phyloP scores from a whole-genome alignment of 1,140 invertebrate species.

The Anoplolepis gracilipes region DNA sequence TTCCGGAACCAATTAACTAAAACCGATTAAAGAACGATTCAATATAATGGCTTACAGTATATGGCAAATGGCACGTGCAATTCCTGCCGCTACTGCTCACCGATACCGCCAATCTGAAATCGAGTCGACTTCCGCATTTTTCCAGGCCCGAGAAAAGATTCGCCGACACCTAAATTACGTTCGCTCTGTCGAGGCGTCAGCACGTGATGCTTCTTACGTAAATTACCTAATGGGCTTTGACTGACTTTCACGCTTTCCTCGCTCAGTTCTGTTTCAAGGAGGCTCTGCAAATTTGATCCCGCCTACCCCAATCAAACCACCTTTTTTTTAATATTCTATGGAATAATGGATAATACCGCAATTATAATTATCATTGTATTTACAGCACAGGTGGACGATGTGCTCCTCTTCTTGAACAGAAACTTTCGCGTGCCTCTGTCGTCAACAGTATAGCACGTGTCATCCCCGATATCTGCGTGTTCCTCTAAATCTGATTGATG shows the following conservation, averaged over 20 bases:
- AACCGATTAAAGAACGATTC: slow-evolving; percentile 57
- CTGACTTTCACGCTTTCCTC: slow-evolving; percentile 90
- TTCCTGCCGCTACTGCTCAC: slow-evolving; percentile 80
- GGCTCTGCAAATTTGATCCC: slow-evolving; percentile 86
- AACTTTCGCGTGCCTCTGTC: slow-evolving; percentile 91
- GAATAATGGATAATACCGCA: background rate
- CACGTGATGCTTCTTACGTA: slow-evolving; percentile 90
- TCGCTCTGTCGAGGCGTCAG: slow-evolving; percentile 93
- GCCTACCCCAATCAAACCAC: slow-evolving; percentile 34
- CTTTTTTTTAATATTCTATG: slow-evolving; percentile 50
- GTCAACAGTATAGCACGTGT: slow-evolving; percentile 88
- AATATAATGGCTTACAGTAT: slow-evolving; percentile 20
- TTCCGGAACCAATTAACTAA: slow-evolving; percentile 91
- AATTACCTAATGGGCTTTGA: slow-evolving; percentile 92
- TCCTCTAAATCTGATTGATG: slow-evolving; percentile 90
- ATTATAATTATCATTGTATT: slow-evolving; percentile 73
- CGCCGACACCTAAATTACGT: slow-evolving; percentile 87
- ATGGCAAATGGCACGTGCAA: slow-evolving; percentile 9
- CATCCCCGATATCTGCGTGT: slow-evolving; percentile 86
- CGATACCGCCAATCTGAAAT: slow-evolving; percentile 88
- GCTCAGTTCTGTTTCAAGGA: slow-evolving; percentile 91
- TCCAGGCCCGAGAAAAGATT: slow-evolving; percentile 75
- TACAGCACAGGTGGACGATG: slow-evolving; percentile 94
- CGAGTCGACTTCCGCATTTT: slow-evolving; percentile 81
- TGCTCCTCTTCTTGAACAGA: slow-evolving; percentile 94